These are phyloP conservation scores for Antennarius striatus DNA, from an alignment of 2,113 vertebrate species.

Conservation along the genomic window DNA sequence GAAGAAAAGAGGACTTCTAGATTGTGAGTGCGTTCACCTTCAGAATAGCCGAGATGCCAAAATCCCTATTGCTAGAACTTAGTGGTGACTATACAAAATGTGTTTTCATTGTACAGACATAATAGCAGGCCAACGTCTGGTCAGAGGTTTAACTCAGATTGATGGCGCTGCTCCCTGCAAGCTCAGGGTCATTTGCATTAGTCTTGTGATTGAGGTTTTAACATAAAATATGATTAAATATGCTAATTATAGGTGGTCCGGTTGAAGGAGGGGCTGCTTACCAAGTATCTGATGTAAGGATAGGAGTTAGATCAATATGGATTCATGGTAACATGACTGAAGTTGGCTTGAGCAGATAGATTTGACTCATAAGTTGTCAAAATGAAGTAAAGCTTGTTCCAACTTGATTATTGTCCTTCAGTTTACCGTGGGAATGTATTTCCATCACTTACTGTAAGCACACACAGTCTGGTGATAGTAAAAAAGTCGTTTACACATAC, in stretches of 20 bases:
- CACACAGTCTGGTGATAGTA: too few species aligned
- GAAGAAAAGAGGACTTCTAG: too few species aligned
- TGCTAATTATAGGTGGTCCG: background rate
- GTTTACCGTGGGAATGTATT: too few species aligned
- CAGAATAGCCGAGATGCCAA: conserved; percentile 5
- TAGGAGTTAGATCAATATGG: background rate
- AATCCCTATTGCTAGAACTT: background rate
- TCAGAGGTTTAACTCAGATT: background rate
- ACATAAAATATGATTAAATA: background rate
- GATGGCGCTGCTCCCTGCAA: background rate
- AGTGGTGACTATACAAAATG: background rate
- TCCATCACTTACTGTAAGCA: too few species aligned
- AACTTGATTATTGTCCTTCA: too few species aligned
- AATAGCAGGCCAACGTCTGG: background rate
- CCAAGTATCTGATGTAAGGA: background rate
- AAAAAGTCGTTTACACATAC: too few species aligned
- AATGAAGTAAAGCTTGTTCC: too few species aligned
- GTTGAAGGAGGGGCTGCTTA: background rate
- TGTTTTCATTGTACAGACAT: conserved; percentile 5
- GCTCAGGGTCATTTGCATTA: background rate
- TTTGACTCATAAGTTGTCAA: too few species aligned
- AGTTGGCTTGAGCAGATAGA: background rate
- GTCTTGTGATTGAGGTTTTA: background rate
- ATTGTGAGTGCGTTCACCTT: conserved; percentile 2
- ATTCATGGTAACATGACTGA: background rate